phyloP scores from a whole-genome alignment of 2,113 vertebrate species.

The Anas platyrhynchos region DNA sequence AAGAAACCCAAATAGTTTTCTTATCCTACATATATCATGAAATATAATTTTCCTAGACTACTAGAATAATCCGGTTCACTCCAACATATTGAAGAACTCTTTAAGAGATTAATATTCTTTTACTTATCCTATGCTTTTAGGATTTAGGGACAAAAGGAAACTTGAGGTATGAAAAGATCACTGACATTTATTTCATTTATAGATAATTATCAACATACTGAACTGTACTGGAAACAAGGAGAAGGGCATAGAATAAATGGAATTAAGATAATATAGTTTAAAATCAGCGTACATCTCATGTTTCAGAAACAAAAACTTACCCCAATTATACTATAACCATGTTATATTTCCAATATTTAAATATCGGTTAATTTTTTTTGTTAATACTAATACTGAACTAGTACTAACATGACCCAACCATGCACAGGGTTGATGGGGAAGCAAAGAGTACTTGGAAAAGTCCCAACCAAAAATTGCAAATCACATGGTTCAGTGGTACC shows the following conservation, averaged over 20 bases:
- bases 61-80: not conserved
- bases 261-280: not conserved
- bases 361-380: not conserved
- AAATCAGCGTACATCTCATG: not conserved
- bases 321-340: not conserved
- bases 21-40: not conserved
- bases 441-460: not conserved
- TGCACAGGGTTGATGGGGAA: rapidly evolving
- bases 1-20: not conserved
- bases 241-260: not conserved
- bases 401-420: not conserved
- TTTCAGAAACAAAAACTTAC: not conserved
- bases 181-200: not conserved
- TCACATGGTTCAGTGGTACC: not conserved
- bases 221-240: not conserved
- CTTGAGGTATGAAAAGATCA: not conserved
- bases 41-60: not conserved
- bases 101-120: not conserved
- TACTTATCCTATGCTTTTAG: not conserved
- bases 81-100: not conserved
- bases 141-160: not conserved
- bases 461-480: rapidly evolving
- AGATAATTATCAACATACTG: not conserved
- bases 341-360: not conserved
- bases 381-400: not conserved